A percentile compares a stretch with the other conserved stretches of the same genome.
Evolutionary conservation across 2,888 invertebrate species (phyloP).

Genomic region (Apamea sordens): DNA sequence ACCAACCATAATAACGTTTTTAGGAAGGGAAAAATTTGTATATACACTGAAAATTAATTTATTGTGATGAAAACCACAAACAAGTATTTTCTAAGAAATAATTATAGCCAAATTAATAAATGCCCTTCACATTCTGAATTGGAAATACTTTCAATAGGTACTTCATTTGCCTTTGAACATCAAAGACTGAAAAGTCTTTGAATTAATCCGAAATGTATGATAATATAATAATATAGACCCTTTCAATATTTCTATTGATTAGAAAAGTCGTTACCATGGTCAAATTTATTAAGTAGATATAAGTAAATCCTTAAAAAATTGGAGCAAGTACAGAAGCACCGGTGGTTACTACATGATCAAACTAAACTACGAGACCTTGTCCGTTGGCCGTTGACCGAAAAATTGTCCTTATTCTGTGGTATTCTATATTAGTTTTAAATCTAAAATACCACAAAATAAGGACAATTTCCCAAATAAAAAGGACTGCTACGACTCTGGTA

Average conservation of each 20-base stretch:
- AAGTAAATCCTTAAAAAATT: background rate
- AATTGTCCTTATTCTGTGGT: too few relatives aligned
- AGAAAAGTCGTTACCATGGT: background rate
- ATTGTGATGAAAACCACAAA: too few relatives aligned
- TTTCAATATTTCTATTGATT: background rate
- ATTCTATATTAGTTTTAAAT: background rate
- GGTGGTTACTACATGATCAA: conserved; percentile 8
- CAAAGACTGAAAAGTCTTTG: conserved; percentile 7
- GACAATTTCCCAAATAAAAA: conserved; percentile 43
- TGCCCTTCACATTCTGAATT: background rate
- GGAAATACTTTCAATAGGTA: conserved; percentile 2
- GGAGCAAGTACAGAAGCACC: background rate
- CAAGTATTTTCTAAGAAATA: background rate
- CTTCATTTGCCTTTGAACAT: conserved; percentile 8
- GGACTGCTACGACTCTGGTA: conserved; percentile 1
- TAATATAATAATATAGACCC: background rate
- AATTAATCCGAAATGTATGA: background rate
- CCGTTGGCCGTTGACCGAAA: too few relatives aligned
- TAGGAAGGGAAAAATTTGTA: background rate
- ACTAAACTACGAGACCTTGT: conserved; percentile 6
- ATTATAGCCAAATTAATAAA: background rate
- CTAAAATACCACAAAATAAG: conserved; percentile 29
- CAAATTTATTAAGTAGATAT: background rate
- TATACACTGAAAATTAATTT: background rate
- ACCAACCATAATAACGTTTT: background rate